Percentiles rank a stretch among this genome's conserved stretches.
phyloP scores from a whole-genome alignment of 2,888 invertebrate genomes.

The Yponomeuta plumbellus region DNA sequence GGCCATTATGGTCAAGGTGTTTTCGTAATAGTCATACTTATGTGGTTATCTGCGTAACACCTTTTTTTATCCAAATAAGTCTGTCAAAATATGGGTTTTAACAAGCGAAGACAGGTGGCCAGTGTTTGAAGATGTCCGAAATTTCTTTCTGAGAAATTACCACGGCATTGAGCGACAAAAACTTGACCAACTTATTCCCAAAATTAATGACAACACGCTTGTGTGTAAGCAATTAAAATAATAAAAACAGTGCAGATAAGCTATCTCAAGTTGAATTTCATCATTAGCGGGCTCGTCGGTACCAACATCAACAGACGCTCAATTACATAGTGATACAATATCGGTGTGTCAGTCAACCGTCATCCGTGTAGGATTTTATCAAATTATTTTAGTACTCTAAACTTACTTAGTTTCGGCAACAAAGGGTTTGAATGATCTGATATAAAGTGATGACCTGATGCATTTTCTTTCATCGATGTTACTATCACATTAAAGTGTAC shows the following conservation, averaged over 20 bases:
- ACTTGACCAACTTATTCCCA: background rate
- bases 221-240: background rate
- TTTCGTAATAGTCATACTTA: slow-evolving; percentile 24
- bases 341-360: background rate
- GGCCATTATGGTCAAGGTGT: background rate
- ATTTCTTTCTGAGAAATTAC: background rate
- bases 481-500: too few species aligned
- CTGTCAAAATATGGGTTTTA: background rate
- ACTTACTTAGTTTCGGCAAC: too few species aligned
- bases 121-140: background rate
- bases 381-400: too few species aligned
- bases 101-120: background rate
- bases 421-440: too few species aligned
- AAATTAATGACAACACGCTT: background rate
- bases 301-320: background rate
- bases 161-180: background rate
- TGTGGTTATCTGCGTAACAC: slow-evolving; percentile 3
- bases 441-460: too few species aligned
- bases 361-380: too few species aligned
- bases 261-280: background rate
- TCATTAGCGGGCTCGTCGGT: background rate
- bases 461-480: too few species aligned
- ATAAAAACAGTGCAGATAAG: background rate
- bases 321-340: background rate
- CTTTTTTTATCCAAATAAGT: background rate